A percentile compares a stretch with the other conserved stretches of the same genome.
Conservation (phyloP, 2,797 vertebrate genomes). For the Ciconia nigra region DNA sequence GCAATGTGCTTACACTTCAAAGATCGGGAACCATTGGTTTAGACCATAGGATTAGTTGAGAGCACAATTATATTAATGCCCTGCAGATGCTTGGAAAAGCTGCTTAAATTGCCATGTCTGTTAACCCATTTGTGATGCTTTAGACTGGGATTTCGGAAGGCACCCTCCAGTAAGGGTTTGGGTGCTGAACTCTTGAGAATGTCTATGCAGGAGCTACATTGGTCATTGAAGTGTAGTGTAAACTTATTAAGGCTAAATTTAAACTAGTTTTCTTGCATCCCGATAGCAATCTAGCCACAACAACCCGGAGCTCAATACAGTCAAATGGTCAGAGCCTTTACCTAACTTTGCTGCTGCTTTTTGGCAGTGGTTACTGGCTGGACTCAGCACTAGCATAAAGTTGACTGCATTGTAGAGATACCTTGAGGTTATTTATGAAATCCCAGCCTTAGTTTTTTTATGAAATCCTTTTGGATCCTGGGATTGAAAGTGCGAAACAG, state of each 20-base stretch:
- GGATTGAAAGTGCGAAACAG: not conserved
- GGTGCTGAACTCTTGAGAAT: not conserved
- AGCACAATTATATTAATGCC: not conserved
- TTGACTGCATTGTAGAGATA: not conserved
- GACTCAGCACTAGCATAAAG: not conserved
- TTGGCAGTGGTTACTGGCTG: not conserved
- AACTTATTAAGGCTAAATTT: not conserved
- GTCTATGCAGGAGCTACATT: not conserved
- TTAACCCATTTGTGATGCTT: not conserved
- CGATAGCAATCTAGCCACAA: not conserved
- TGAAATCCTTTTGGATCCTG: constrained; percentile 5
- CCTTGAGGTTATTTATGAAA: constrained; percentile 27
- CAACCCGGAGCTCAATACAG: not conserved
- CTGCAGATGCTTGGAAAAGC: constrained; percentile 6
- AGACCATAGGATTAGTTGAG: not conserved
- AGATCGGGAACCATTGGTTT: not conserved
- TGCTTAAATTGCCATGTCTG: not conserved
- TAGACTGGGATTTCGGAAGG: not conserved
- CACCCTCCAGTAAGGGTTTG: not conserved
- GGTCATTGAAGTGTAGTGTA: not conserved
- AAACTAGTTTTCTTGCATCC: not conserved
- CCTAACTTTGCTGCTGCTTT: not conserved
- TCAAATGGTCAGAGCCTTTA: not conserved
- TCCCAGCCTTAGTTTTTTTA: not conserved
- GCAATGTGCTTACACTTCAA: not conserved